Percentiles rank a stretch among this genome's conserved stretches.
phyloP scores from a whole-genome alignment of 2,797 vertebrate genomes.

The Pipistrellus pygmaeus region DNA sequence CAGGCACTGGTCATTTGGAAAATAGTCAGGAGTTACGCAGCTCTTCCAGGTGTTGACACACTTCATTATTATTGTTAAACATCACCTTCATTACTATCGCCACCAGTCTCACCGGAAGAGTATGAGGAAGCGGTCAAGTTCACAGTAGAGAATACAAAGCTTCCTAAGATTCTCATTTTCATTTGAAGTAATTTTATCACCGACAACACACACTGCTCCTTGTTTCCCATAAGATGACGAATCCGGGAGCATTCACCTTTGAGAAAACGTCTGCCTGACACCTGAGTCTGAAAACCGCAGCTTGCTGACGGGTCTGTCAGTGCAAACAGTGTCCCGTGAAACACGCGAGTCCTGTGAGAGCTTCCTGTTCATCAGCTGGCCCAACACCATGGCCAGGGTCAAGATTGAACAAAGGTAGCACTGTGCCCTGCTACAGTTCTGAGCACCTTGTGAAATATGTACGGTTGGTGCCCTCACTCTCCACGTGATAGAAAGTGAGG shows the following conservation, averaged over 20 bases:
- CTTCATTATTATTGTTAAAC: background rate
- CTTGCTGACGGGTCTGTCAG: background rate
- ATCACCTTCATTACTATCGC: background rate
- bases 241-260: background rate
- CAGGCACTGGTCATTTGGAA: background rate
- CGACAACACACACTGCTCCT: background rate
- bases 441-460: background rate
- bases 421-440: background rate
- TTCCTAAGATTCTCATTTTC: slow-evolving; percentile 50
- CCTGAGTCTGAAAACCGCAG: background rate
- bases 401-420: background rate
- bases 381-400: background rate
- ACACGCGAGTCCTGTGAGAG: background rate
- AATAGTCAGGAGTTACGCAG: background rate
- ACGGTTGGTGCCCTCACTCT: background rate
- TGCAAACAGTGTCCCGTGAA: background rate
- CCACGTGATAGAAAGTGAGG: slow-evolving; percentile 8
- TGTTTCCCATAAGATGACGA: slow-evolving; percentile 31
- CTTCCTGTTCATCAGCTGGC: background rate
- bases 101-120: background rate
- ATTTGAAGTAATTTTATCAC: slow-evolving; percentile 41
- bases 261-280: slow-evolving; percentile 20
- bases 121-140: background rate
- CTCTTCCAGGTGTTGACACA: background rate
- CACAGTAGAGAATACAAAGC: background rate